Evolutionary conservation across 2,113 vertebrate genomes (phyloP), one percentile per base, ranked within the genome.

Genomic region (Mohoua ochrocephala): DNA sequence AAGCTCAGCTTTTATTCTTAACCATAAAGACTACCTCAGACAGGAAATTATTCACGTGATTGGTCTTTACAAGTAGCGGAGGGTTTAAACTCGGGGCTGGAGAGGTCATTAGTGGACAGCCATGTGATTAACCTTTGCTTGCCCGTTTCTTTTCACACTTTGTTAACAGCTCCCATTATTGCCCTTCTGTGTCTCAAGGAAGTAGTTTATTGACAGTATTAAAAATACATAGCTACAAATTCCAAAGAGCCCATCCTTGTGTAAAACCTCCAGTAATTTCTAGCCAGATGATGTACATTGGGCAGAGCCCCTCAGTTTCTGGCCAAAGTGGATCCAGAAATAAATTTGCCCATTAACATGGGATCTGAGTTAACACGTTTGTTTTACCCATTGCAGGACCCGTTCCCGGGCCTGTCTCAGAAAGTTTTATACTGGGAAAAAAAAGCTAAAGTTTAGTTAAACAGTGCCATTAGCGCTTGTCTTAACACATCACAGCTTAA

Each of bases 1-100:
- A 97, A 98, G 94, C 97, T 95, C 80, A 93, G 97, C 98, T 98
- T 99, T 99, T 98, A 98, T 98, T 98, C 98, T 97, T 97, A 97
- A 95, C 97, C 92, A 97, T 98, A 98, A 99, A 99, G 94, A 97
- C 98, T 97, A 98, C 97, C 98, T 97, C 97, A 97, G 97, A 98
- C 98, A 99, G 98, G 99, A 99, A 99, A 99, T 99, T 98, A 98
- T 98, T 98, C 98, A 98, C 98, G 98, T 98, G 98, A 98, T 98
- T 98, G 98, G 98, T 97, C 98, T 99, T 99, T 99, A 98, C 98
- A 98, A 98, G 98, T 97, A 97, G 96, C 80, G 45, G 97, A 97
- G 97, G 98, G 98, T 98, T 98, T 98, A 97, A 98, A 98, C 97
- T 97, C 91, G 6, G 98, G 98, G 98, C 97, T 98, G 87, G 96